Conservation (phyloP, 2,888 invertebrate species). For the Matsumyia berberina region DNA sequence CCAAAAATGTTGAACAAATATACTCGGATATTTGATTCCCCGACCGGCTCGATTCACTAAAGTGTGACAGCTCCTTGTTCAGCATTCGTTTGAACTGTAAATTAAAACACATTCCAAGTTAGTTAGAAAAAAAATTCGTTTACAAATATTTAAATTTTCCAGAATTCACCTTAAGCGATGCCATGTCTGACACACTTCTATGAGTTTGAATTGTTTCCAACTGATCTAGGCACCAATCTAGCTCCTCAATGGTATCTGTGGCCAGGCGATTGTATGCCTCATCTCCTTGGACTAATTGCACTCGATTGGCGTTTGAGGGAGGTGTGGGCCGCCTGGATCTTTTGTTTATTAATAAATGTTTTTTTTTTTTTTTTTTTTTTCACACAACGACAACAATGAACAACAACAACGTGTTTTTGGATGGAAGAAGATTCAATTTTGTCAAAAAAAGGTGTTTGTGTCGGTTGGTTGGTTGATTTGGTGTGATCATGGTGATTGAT, state of each 20-base stretch:
- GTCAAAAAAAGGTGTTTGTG: conserved; percentile 36
- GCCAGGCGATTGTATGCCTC: conserved; percentile 97
- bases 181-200: conserved; percentile 99
- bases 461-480: conserved; percentile 26
- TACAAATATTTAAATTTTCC: conserved; percentile 63
- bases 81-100: conserved; percentile 99
- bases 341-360: conserved; percentile 78
- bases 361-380: conserved; percentile 65
- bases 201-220: conserved; percentile 99
- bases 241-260: conserved; percentile 98
- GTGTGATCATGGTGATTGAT: conserved; percentile 46
- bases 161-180: conserved; percentile 96
- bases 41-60: conserved; percentile 99
- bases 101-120: conserved; percentile 77
- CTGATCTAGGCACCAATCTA: conserved; percentile 99
- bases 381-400: conserved; percentile 74
- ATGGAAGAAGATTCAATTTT: conserved; percentile 16
- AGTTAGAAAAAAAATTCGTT: background rate
- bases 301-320: conserved; percentile 84
- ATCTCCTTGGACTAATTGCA: conserved; percentile 86
- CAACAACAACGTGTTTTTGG: conserved; percentile 9
- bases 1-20: conserved; percentile 99
- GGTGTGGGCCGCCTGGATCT: conserved; percentile 84
- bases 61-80: conserved; percentile 99
- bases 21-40: conserved; percentile 99